Conservation (phyloP, 2,113 vertebrate genomes). For the Anolis carolinensis region DNA sequence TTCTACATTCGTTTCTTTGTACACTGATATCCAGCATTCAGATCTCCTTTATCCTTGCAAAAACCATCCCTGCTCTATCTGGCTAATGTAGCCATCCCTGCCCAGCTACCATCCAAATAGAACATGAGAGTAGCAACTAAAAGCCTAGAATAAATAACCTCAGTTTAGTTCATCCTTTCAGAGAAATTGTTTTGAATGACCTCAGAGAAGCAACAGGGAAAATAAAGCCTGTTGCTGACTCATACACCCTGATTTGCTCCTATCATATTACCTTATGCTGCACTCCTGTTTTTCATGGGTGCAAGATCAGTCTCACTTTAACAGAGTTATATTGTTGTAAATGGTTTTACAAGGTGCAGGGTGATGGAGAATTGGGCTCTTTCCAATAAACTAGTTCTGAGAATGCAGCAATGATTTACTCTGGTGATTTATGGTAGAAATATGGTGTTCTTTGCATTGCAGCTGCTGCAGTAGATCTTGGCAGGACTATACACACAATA, state of each 20-base stretch:
- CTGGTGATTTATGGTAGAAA: conserved; percentile 21
- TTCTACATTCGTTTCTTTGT: neutral
- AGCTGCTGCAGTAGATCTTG: conserved; percentile 33
- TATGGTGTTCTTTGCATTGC: conserved; percentile 23
- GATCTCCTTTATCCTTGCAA: conserved; percentile 6
- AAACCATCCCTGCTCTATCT: neutral
- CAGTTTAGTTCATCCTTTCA: neutral
- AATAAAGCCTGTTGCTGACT: neutral
- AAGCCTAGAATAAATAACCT: neutral
- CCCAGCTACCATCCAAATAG: neutral
- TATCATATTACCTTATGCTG: neutral
- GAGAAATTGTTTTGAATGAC: neutral
- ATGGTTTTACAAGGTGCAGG: neutral
- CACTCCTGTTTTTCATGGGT: neutral
- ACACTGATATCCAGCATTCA: neutral
- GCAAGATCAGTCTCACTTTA: neutral
- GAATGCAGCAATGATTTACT: conserved; percentile 13
- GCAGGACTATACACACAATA: conserved; percentile 20
- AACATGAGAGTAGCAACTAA: neutral
- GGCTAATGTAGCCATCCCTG: neutral
- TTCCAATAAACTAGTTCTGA: neutral
- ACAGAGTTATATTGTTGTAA: neutral
- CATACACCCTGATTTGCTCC: neutral
- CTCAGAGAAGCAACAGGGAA: neutral
- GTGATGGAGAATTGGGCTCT: neutral